Evolutionary conservation across 1,140 invertebrate genomes (phyloP), one percentile per base, ranked within the genome.

Genomic region (Laodelphax striatellus): DNA sequence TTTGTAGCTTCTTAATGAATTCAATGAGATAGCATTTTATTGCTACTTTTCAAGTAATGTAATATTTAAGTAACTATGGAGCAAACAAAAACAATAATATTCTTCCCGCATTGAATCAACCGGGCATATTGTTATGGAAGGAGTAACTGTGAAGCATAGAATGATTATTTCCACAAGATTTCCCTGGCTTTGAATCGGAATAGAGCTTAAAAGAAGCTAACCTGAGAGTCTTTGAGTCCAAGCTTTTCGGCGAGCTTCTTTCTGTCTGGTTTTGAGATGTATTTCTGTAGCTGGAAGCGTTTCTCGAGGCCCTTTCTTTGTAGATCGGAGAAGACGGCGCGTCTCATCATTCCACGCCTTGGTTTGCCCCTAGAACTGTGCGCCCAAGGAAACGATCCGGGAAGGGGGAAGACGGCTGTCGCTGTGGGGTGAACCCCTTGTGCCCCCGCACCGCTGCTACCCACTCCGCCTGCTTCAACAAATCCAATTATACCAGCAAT

Each of bases 251-350:
- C 95, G 21, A 98, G 75, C 71, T 97, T 96, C 75, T 97, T 93
- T 70, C 95, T 82, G 74, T 98, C 94, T 0, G 94, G 94, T 73
- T 98, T 98, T 61, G 92, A 95, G 69, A 98, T 97, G 74, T 98
- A 98, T 73, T 98, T 97, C 74, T 98, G 94, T 14, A 94, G 81
- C 72, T 94, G 92, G 75, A 98, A 98, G 65, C 94, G 75, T 66
- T 94, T 90, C 75, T 98, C 95, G 53, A 98, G 76, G 0, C 95
- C 95, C 65, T 95, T 93, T 52, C 95, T 76, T 70, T 98, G 95
- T 0, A 93, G 82, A 71, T 97, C 94, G 52, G 90, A 96, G 76
- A 92, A 92, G 28, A 95, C 92, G 5, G 92, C 92, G 67, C 92
- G 75, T 28, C 94, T 76, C 86, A 97, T 92, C 92, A 97, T 97